Evolutionary conservation across 2,797 vertebrate species (phyloP).

Genomic region (Cephalopachus bancanus): DNA sequence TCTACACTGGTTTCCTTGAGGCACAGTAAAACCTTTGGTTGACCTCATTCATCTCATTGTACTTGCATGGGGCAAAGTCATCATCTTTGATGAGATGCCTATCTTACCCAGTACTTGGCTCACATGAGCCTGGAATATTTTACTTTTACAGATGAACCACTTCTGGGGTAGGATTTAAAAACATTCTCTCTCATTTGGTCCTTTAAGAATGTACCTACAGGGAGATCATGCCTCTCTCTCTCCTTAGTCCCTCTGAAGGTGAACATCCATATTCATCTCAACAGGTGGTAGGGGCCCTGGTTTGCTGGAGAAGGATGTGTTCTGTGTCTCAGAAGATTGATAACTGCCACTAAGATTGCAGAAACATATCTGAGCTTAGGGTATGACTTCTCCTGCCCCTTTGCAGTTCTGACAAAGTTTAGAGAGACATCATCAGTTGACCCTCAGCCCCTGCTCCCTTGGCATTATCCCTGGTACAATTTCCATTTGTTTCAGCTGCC

Average conservation of each 20-base stretch:
- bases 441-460: neutral
- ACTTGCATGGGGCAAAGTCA: neutral
- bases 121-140: neutral
- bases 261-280: neutral
- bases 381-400: neutral
- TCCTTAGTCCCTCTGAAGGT: neutral
- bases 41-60: neutral
- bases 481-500: neutral
- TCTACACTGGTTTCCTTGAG: neutral
- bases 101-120: neutral
- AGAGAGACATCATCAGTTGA: no score
- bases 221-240: neutral
- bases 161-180: neutral
- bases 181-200: neutral
- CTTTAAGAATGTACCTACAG: neutral
- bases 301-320: neutral
- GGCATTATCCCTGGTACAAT: fast-evolving
- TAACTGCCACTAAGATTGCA: neutral
- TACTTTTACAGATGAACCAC: neutral
- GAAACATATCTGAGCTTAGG: neutral
- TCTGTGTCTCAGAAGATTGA: neutral
- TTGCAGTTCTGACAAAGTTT: neutral
- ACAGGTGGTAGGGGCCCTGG: neutral
- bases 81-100: neutral
- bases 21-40: neutral